Evolutionary conservation across 2,113 vertebrate species (phyloP).

Genomic region (Muntiacus reevesi): DNA sequence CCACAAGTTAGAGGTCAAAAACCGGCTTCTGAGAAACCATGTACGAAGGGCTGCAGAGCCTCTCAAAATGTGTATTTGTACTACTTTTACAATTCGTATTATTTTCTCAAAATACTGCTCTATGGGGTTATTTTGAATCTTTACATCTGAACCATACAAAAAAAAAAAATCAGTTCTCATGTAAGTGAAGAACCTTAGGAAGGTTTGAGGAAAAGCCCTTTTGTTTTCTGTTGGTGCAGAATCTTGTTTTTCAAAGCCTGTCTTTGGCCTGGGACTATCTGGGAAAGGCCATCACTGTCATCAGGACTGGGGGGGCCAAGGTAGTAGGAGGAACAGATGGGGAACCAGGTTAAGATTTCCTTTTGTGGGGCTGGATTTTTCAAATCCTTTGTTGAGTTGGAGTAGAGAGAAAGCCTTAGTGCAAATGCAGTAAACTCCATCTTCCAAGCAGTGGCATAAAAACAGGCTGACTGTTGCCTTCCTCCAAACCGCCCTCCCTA

Average conservation of each 20-base stretch:
- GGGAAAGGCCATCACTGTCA: constrained; percentile 52
- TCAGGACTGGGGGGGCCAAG: not conserved
- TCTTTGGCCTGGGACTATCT: constrained; percentile 71
- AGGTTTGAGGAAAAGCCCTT: constrained; percentile 65
- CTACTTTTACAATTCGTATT: constrained; percentile 75
- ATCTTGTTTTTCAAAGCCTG: constrained; percentile 67
- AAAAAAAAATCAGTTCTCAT: not conserved
- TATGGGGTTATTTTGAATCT: constrained; percentile 22
- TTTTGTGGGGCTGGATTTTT: constrained; percentile 40
- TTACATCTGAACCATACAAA: not conserved
- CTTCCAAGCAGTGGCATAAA: constrained; percentile 30
- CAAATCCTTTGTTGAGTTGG: constrained; percentile 36
- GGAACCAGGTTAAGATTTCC: not conserved
- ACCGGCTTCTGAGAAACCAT: constrained; percentile 49
- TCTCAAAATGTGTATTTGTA: constrained; percentile 75
- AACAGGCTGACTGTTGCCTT: constrained; percentile 13
- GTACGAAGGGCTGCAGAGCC: constrained; percentile 45
- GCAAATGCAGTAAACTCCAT: constrained; percentile 24
- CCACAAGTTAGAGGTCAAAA: constrained; percentile 41
- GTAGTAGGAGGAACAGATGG: not conserved
- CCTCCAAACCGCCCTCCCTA: not conserved
- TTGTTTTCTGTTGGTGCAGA: constrained; percentile 59
- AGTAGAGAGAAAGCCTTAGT: not conserved
- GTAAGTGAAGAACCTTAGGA: constrained; percentile 61
- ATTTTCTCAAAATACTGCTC: constrained; percentile 78